These are phyloP conservation scores for Rhaphigaster nebulosa DNA, from an alignment of 2,888 invertebrate genomes.

Conservation along the genomic window DNA sequence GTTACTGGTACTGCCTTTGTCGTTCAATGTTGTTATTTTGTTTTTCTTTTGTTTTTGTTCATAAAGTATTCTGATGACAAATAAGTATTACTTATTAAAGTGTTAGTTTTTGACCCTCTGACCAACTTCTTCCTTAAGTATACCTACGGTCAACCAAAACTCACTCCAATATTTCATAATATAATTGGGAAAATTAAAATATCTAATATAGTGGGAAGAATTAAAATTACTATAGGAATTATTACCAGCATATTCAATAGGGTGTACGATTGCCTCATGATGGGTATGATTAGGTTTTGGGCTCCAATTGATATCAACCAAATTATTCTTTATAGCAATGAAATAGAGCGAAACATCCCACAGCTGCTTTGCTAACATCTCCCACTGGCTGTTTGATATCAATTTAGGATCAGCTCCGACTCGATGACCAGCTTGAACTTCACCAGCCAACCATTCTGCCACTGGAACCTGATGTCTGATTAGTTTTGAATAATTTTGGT, in stretches of 20 bases:
- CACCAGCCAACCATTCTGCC: slow-evolving; percentile 76
- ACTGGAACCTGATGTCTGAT: slow-evolving; percentile 59
- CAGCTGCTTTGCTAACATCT: slow-evolving; percentile 66
- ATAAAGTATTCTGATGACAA: no score
- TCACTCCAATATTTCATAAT: no score
- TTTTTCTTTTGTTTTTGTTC: no score
- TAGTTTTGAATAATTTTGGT: not conserved
- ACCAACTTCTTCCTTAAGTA: no score
- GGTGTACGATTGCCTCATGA: slow-evolving; percentile 75
- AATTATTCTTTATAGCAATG: slow-evolving; percentile 76
- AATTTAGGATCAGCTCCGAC: slow-evolving; percentile 84
- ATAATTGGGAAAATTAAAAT: no score
- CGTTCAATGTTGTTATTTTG: no score
- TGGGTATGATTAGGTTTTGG: slow-evolving; percentile 74
- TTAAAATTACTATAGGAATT: not conserved
- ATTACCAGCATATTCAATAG: slow-evolving; percentile 73
- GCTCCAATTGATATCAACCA: slow-evolving; percentile 86
- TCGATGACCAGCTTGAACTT: slow-evolving; percentile 70
- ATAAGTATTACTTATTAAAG: no score
- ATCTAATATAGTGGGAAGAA: no score
- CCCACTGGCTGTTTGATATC: slow-evolving; percentile 79
- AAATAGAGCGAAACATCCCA: slow-evolving; percentile 70
- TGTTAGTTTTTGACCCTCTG: no score
- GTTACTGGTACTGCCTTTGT: no score
- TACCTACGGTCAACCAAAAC: no score